Evolutionary conservation across 2,113 vertebrate genomes (phyloP).

Genomic region (human): GRCh38 chr7:115634501-115635000

Average conservation of each 20-base stretch:
- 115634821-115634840: background rate
- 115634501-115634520: background rate
- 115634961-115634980: background rate
- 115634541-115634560: background rate
- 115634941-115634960: background rate
- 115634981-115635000: background rate
- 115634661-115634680: background rate
- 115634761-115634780: background rate
- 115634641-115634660: background rate
- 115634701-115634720: background rate
- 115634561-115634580: background rate
- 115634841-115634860: background rate
- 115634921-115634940: background rate
- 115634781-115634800: background rate
- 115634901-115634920: background rate
- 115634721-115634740: background rate
- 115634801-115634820: background rate
- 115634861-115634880: background rate
- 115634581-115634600: background rate
- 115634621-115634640: background rate
- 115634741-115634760: background rate
- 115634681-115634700: background rate
- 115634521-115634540: background rate
- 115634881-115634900: background rate
- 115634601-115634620: background rate